These are phyloP conservation scores for Lateolabrax maculatus DNA, from an alignment of 2,797 vertebrate genomes.

Conservation along the genomic window DNA sequence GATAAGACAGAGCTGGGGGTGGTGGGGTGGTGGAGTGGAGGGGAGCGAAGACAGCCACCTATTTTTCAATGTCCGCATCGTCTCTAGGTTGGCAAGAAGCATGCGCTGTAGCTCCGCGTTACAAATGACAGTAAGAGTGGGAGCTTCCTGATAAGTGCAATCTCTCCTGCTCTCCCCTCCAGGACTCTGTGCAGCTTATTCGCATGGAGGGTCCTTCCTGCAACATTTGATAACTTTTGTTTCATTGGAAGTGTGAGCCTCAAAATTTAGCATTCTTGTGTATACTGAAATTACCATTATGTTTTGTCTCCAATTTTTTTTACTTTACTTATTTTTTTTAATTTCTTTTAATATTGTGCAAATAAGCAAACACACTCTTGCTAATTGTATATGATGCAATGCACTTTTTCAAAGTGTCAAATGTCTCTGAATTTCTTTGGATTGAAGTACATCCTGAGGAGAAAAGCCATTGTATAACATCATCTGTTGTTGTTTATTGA, in stretches of 20 bases:
- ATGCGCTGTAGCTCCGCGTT: slow-evolving; percentile 48
- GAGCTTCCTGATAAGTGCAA: slow-evolving; percentile 66
- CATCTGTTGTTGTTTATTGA: not conserved
- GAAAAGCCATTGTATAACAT: not conserved
- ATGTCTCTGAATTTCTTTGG: not conserved
- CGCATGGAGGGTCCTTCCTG: slow-evolving; percentile 21
- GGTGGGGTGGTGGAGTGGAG: not conserved
- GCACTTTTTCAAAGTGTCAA: not conserved
- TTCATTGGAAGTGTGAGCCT: not conserved
- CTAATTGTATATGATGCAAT: not conserved
- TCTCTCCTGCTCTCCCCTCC: slow-evolving; percentile 50
- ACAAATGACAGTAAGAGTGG: slow-evolving; percentile 67
- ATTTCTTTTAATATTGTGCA: not conserved
- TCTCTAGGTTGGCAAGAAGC: slow-evolving; percentile 53
- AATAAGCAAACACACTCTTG: not conserved
- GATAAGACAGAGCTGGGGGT: slow-evolving; percentile 54
- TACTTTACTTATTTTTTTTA: not conserved
- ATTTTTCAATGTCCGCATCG: slow-evolving; percentile 68
- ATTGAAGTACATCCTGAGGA: not conserved
- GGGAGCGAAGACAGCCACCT: slow-evolving; percentile 38
- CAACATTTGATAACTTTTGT: not conserved
- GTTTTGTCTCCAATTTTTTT: not conserved
- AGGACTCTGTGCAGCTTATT: slow-evolving; percentile 41
- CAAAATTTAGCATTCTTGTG: slow-evolving; percentile 6
- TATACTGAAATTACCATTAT: not conserved